Evolutionary conservation across 2,113 vertebrate species (phyloP).

Genomic region (Anolis sagrei): DNA sequence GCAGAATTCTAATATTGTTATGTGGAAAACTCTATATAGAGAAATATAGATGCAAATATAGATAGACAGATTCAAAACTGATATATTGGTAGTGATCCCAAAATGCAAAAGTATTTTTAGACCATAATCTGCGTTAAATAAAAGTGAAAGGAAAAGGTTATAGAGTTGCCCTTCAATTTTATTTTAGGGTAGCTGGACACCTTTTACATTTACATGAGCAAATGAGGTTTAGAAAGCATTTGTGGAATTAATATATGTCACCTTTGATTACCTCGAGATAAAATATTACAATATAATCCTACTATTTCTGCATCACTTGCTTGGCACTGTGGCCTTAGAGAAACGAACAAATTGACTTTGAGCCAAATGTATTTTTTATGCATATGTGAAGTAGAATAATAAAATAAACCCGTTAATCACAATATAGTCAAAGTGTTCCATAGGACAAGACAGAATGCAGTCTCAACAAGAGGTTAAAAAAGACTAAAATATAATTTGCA

Average conservation of each 20-base stretch:
- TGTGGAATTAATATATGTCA: slow-evolving; percentile 67
- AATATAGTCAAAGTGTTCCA: background rate
- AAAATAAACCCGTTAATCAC: slow-evolving; percentile 36
- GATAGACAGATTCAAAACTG: background rate
- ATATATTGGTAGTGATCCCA: background rate
- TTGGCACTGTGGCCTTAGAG: slow-evolving; percentile 50
- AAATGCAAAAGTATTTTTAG: slow-evolving; percentile 23
- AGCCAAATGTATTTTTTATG: slow-evolving; percentile 57
- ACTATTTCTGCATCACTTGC: slow-evolving; percentile 62
- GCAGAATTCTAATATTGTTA: background rate
- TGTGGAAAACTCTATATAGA: background rate
- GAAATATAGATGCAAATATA: background rate
- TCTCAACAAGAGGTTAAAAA: slow-evolving; percentile 4
- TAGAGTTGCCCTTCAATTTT: slow-evolving; percentile 24
- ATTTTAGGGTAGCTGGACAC: slow-evolving; percentile 41
- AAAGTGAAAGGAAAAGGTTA: slow-evolving; percentile 27
- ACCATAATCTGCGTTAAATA: background rate
- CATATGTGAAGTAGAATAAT: slow-evolving; percentile 54
- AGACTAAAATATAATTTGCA: background rate
- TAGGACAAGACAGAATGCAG: slow-evolving; percentile 10
- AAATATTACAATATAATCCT: slow-evolving; percentile 68
- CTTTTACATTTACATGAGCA: slow-evolving; percentile 46
- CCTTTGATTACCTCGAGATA: slow-evolving; percentile 60
- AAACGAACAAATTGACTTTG: slow-evolving; percentile 51
- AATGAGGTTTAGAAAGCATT: slow-evolving; percentile 56